Evolutionary conservation across 2,797 vertebrate genomes (phyloP).

Genomic region (Gadopsis bispinosus): DNA sequence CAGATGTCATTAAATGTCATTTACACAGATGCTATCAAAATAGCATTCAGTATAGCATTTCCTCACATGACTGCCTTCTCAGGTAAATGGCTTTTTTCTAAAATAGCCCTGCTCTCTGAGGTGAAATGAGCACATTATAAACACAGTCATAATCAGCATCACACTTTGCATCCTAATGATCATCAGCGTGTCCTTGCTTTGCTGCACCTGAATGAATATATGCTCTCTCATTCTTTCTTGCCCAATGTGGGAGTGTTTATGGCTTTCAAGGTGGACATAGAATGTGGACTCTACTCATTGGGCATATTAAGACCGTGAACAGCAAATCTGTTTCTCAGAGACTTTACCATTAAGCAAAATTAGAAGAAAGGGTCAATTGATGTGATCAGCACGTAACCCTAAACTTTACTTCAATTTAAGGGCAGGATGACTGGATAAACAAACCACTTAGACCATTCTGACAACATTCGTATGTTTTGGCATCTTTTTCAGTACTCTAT

Average conservation of each 20-base stretch:
- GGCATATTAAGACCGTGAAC: slow-evolving; percentile 29
- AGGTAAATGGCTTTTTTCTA: slow-evolving; percentile 72
- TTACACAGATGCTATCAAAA: slow-evolving; percentile 64
- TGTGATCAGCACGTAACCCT: slow-evolving; percentile 27
- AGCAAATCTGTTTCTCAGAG: slow-evolving; percentile 26
- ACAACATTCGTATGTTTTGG: background rate
- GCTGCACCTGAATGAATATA: slow-evolving; percentile 70
- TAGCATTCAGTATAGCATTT: slow-evolving; percentile 51
- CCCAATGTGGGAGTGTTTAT: slow-evolving; percentile 41
- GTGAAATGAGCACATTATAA: slow-evolving; percentile 72
- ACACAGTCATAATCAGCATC: slow-evolving; percentile 73
- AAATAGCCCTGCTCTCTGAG: slow-evolving; percentile 63
- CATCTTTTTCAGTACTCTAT: background rate
- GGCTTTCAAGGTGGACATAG: slow-evolving; percentile 22
- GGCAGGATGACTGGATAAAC: background rate
- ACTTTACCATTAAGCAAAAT: slow-evolving; percentile 39
- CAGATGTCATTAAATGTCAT: slow-evolving; percentile 69
- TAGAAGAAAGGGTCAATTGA: slow-evolving; percentile 36
- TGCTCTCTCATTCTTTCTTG: slow-evolving; percentile 41
- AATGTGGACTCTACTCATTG: slow-evolving; percentile 34
- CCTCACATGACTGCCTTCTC: slow-evolving; percentile 67
- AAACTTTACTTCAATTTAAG: slow-evolving; percentile 18
- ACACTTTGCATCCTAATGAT: slow-evolving; percentile 70
- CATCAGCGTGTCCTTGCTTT: slow-evolving; percentile 70
- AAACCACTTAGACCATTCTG: slow-evolving; percentile 11